Evolutionary conservation across 2,888 invertebrate species (phyloP).

Genomic region (Torymus texanus): DNA sequence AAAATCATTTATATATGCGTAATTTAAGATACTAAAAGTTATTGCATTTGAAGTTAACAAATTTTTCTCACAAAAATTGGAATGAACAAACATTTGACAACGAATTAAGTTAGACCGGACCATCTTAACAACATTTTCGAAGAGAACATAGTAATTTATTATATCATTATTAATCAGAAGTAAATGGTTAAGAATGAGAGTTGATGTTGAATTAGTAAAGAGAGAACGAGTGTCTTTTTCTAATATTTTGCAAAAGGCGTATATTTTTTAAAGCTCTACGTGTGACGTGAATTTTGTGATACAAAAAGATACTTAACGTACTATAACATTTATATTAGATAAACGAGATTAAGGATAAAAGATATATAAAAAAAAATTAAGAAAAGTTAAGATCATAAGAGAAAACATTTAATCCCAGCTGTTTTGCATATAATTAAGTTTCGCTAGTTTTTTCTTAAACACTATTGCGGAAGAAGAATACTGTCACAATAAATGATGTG

Average conservation of each 20-base stretch:
- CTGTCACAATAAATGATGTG: conserved; percentile 7
- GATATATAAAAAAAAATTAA: conserved; percentile 3
- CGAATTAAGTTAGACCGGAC: neutral
- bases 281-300: conserved; percentile 47
- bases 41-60: too few species aligned
- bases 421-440: conserved; percentile 22
- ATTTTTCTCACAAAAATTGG: too few species aligned
- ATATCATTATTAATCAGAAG: neutral
- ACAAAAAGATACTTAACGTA: conserved; percentile 35
- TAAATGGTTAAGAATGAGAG: conserved; percentile 24
- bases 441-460: conserved; percentile 27
- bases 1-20: too few species aligned
- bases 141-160: conserved; percentile 21
- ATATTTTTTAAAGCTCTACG: conserved; percentile 54
- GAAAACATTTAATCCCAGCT: conserved; percentile 25
- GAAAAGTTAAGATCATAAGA: neutral
- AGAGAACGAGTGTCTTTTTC: conserved; percentile 44
- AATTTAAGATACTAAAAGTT: too few species aligned
- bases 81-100: neutral
- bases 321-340: conserved; percentile 8
- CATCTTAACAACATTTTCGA: conserved; percentile 13
- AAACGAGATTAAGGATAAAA: neutral
- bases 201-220: conserved; percentile 25
- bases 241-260: conserved; percentile 55
- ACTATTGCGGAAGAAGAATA: neutral